Evolutionary conservation across 1,140 invertebrate species (phyloP).

Genomic region (Eueides isabella): DNA sequence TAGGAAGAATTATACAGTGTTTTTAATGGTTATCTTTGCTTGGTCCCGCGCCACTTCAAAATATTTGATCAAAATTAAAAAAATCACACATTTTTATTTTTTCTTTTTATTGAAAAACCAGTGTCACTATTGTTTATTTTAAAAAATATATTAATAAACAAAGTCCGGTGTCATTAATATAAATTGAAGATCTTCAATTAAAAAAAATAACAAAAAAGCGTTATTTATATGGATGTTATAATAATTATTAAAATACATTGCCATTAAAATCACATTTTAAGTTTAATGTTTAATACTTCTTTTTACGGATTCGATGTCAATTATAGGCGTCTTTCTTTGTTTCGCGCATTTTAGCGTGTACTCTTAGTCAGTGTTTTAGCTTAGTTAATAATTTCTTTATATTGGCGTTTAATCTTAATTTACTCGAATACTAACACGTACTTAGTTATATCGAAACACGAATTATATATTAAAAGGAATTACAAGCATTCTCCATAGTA

Average conservation of each 20-base stretch:
- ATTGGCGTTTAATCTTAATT: slow-evolving; percentile 10
- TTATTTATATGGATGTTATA: neutral
- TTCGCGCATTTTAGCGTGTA: slow-evolving; percentile 15
- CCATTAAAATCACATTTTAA: slow-evolving; percentile 26
- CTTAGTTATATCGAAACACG: neutral
- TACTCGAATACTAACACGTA: slow-evolving; percentile 7
- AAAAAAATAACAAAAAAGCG: no score
- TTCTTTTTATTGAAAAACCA: no score
- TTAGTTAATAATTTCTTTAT: slow-evolving; percentile 11
- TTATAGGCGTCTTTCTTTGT: slow-evolving; percentile 25
- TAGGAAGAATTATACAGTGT: no score
- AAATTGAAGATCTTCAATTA: no score
- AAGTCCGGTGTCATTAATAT: no score
- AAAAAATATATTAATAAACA: no score
- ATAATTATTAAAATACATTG: neutral
- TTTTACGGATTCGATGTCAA: slow-evolving; percentile 45
- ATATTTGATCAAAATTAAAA: no score
- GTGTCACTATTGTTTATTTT: no score
- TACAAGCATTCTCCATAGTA: neutral
- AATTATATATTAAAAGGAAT: neutral
- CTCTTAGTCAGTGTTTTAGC: slow-evolving; percentile 6
- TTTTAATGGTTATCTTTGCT: no score
- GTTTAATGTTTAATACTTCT: slow-evolving; percentile 55
- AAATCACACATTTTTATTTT: no score
- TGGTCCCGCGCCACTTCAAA: no score